Conservation (phyloP, 2,888 invertebrate species). For the Isotomurus palustris region DNA sequence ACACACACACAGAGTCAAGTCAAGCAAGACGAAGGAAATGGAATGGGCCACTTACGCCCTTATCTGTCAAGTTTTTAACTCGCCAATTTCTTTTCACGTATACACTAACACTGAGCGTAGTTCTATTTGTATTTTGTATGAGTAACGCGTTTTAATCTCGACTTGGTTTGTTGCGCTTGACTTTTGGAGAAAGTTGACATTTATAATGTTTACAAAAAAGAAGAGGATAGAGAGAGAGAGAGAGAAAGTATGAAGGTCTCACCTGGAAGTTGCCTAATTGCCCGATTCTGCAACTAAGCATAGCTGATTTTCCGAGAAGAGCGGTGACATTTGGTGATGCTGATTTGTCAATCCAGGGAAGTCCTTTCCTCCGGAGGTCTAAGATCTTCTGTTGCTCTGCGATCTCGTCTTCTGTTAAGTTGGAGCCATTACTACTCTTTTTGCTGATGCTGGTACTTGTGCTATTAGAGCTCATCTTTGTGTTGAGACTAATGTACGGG, state of each 20-base stretch:
- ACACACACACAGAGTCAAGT: neutral
- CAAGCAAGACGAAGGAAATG: neutral
- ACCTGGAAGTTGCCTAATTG: slow-evolving; percentile 88
- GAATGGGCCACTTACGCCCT: slow-evolving; percentile 1
- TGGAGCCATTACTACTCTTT: no score
- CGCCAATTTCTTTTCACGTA: no score
- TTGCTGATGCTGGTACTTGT: neutral
- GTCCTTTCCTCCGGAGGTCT: slow-evolving; percentile 21
- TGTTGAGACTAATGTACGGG: neutral
- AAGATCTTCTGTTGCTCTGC: neutral
- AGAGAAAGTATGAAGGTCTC: slow-evolving; percentile 15
- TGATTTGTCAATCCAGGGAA: slow-evolving; percentile 69
- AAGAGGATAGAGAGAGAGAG: no score
- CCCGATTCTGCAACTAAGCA: slow-evolving; percentile 82
- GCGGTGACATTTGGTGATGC: slow-evolving; percentile 73
- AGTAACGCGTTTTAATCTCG: no score
- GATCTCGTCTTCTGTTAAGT: no score
- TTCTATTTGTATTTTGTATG: no score
- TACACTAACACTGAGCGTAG: no score
- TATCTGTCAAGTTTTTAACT: slow-evolving; percentile 3
- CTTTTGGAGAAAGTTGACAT: neutral
- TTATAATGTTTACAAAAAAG: neutral
- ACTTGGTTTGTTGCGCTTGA: neutral
- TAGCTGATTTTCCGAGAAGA: slow-evolving; percentile 80
- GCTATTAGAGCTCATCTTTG: neutral